Base-by-base conservation (phyloP, 2,888 invertebrate species). In the Theretra japonica region DNA sequence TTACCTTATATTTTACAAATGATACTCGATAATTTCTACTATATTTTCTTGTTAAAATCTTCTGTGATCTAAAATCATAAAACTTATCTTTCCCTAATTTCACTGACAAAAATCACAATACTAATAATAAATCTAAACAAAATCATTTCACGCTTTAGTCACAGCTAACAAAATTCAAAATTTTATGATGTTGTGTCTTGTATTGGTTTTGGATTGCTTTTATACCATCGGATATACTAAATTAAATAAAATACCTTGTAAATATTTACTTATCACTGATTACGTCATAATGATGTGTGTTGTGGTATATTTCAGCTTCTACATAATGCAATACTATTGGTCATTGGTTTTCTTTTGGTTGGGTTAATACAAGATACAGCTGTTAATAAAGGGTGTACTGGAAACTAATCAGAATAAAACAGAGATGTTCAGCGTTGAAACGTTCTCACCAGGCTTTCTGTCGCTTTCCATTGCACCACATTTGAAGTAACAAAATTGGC, bases 301-400 rank as follows among this genome's bases (percentile, higher is more conserved):
- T 93, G 88, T 93, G 91, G 87, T 93, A 93, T 91, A 93, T 94
- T 94, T 94, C 94, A 94, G 94, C 94, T 93, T 93, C 93, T 85
- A 89, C 94, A 85, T 94, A 93, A 90, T 90, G 91, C 90, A 93
- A 91, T 91, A 89, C 86, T 91, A 90, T 92, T 88, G 92, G 91
- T 93, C 91, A 90, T 93, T 94, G 93, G 93, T 94, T 93, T 92
- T 93, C 93, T 94, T 94, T 94, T 90, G 93, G 93, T 94, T 94
- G 93, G 94, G 94, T 94, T 94, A 94, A 94, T 94, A 94, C 94
- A 94, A 94, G 94, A 94, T 94, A 94, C 94, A 94, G 92, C 93
- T 94, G 92, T 92, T 87, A 85, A 89, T 88, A 89, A 88, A 89
- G 87, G 92, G 94, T 94, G 94, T 93, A 92, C 86, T 93, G 94